Evolutionary conservation across 2,113 vertebrate species (phyloP).

Genomic region (Pogonocichla stellata): DNA sequence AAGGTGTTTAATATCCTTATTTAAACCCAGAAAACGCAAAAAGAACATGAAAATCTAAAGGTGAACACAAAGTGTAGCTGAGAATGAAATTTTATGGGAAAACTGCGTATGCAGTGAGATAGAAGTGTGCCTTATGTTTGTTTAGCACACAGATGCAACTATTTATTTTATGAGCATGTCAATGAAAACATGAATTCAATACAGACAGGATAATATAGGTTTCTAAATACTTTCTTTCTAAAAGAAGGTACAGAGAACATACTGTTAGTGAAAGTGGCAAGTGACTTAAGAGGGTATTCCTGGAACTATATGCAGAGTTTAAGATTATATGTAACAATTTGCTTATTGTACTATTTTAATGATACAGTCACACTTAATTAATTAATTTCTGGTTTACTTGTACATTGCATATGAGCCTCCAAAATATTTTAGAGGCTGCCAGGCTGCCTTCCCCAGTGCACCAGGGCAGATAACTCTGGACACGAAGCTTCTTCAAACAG

Average conservation of each 20-base stretch:
- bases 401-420: conserved; percentile 45
- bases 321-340: conserved; percentile 67
- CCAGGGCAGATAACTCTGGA: background rate
- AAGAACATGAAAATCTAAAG: background rate
- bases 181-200: background rate
- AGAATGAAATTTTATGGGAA: background rate
- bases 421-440: conserved; percentile 59
- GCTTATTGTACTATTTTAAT: conserved; percentile 76
- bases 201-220: background rate
- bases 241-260: background rate
- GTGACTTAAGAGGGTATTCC: conserved; percentile 55
- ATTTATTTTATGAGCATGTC: background rate
- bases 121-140: background rate
- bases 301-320: conserved; percentile 54
- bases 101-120: background rate
- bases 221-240: background rate
- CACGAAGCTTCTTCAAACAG: conserved; percentile 2
- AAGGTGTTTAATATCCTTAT: background rate
- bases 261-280: conserved; percentile 7
- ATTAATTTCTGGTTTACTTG: conserved; percentile 74
- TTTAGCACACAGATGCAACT: background rate
- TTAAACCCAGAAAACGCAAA: background rate
- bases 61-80: background rate
- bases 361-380: conserved; percentile 72
- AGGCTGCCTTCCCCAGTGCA: background rate